Base-by-base conservation (phyloP, 2,888 invertebrate genomes). In the Uloborus plumipes region DNA sequence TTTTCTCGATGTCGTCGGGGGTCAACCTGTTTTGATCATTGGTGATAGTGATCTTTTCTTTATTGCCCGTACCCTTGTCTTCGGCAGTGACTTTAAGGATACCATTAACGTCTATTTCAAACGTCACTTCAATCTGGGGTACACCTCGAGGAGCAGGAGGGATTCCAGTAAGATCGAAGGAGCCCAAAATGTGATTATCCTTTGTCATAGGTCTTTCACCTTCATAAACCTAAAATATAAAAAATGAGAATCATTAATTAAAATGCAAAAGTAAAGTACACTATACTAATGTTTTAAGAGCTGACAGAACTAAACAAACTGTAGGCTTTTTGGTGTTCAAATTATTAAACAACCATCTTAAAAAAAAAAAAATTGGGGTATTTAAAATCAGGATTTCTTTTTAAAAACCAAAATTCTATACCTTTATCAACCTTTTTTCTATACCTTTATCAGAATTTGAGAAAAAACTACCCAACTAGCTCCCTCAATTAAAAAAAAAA, bases 161-260 rank as follows among this genome's bases (percentile, higher is more conserved):
- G 87, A 98, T 98, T 84, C 97, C 98, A 81, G 97, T 98, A 84
- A 99, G 91, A 89, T 99, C 99, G 90, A 99, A 99, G 90, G 98
- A 99, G 85, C 99, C 99, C 84, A 99, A 92, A 86, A 97, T 91
- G 90, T 99, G 99, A 91, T 99, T 99, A 91, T 99, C 99, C 91
- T 99, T 99, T 86, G 99, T 99, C 99, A 99, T 98, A 39, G 99
- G 98, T 88, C 99, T 94, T 90, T 99, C 99, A 87, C 99, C 99
- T 91, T 99, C 99, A 89, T 96, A 99, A 0, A 98, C 97, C 88
- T 89, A 85, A n/a, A 61, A 87, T 14, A 22, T 9, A 75, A 22
- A 47, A 71, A 22, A n/a, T n/a, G n/a, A n/a, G n/a, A n/a, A 4
- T 0, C 2, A 58, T 20, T 83, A 69, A 67, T 69, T 66, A 18